These are phyloP conservation scores for Sisyra terminalis DNA, from an alignment of 2,888 invertebrate species.

Conservation along the genomic window DNA sequence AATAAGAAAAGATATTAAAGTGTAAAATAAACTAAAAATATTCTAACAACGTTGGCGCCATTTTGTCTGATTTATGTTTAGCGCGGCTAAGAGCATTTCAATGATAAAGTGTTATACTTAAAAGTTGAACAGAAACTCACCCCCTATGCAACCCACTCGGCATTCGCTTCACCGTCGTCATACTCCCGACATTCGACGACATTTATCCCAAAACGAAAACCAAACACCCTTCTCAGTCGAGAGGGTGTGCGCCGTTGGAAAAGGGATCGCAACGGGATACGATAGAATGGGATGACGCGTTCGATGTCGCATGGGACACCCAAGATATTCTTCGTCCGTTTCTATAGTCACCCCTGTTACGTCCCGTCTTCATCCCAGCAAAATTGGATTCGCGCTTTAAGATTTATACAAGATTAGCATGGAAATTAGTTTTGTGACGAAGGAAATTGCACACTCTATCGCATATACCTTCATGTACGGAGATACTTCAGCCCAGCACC, in stretches of 20 bases:
- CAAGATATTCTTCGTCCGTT: too few species aligned
- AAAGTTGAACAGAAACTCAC: conserved; percentile 5
- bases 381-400: conserved; percentile 9
- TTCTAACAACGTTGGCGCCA: conserved; percentile 1
- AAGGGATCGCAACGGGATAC: too few species aligned
- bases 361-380: conserved; percentile 2
- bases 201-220: too few species aligned
- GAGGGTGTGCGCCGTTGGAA: too few species aligned
- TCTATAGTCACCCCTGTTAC: too few species aligned
- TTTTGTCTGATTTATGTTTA: conserved; percentile 5
- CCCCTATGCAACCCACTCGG: background rate
- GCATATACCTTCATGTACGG: too few species aligned
- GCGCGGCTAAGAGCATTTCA: conserved; percentile 8
- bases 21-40: too few species aligned
- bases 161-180: background rate
- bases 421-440: conserved; percentile 9
- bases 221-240: too few species aligned
- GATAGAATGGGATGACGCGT: too few species aligned
- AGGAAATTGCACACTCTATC: conserved; percentile 8
- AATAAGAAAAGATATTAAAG: too few species aligned
- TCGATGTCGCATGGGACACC: background rate
- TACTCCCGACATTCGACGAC: background rate
- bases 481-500: too few species aligned
- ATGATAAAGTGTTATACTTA: conserved; percentile 9
- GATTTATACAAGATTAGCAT: conserved; percentile 10